Evolutionary conservation across 2,888 invertebrate species (phyloP), one percentile per base, ranked within the genome.

Genomic region (Caenorhabditis panamensis): DNA sequence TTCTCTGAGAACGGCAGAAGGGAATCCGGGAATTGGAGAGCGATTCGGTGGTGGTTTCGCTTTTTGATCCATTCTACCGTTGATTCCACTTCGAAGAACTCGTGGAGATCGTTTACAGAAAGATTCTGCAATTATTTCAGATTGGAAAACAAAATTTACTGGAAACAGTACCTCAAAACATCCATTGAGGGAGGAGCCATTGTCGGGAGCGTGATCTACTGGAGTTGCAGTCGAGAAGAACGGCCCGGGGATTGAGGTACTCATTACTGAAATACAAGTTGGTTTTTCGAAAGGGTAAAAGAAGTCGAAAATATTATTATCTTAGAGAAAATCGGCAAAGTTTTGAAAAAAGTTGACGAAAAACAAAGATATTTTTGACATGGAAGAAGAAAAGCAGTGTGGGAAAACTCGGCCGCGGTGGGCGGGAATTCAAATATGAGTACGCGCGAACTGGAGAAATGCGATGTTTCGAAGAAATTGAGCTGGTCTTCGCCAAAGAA

Each of bases 21-120:
- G 1, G 79, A 47, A 64, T 90, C 90, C 0, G 90, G 90, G 18
- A 90, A 85, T 67, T 90, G 89, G 2, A 90, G 82, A n/a, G 89
- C 89, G 13, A 88, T 79, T 24, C 88, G 75, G 37, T 62, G 54
- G 56, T 79, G 87, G 3, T 49, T 63, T 28, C 82, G 67, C 31
- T 77, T 49, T 37, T 62, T 73, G 13, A 89, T 86, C 89, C 89
- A 89, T 54, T 77, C 71, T 1, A 85, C 54, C 3, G 84, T 80
- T 1, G 75, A 51, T 0, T 78, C 73, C 3, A 89, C 62, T 53
- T 89, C 89, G 66, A 90, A 89, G 68, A 89, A 88, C 9, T 59
- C 28, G 18, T 64, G 36, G 20, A 84, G 62, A 13, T 79, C 64
- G 11, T 68, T 67, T 11, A 62, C 63, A 2, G 44, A 37, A 13